These are phyloP conservation scores for Platorchestia sp. DNA, from an alignment of 1,140 invertebrate species.

Conservation along the genomic window DNA sequence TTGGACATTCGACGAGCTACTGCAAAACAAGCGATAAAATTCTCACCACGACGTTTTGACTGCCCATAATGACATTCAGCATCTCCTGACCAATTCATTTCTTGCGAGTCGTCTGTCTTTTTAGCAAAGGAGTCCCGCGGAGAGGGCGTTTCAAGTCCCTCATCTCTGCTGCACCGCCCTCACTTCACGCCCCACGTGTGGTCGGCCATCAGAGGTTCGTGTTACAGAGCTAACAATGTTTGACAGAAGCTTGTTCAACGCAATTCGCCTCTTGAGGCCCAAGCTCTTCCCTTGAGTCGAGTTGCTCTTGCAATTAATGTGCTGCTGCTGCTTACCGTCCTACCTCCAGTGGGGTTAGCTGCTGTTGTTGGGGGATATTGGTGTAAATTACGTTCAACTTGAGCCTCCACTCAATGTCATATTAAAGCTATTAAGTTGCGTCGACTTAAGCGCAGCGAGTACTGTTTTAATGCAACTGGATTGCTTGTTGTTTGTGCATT, in stretches of 20 bases:
- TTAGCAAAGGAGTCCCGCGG: background rate
- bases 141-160: background rate
- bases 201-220: slow-evolving; percentile 17
- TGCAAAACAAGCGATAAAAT: background rate
- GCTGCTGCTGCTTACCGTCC: background rate
- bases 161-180: background rate
- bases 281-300: background rate
- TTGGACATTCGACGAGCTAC: background rate
- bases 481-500: background rate
- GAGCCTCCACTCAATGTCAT: background rate
- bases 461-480: background rate
- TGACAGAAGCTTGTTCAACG: slow-evolving; percentile 44
- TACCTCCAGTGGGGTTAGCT: background rate
- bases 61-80: background rate
- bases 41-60: background rate
- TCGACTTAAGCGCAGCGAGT: background rate
- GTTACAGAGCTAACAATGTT: slow-evolving; percentile 47
- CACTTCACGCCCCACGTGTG: slow-evolving; percentile 28
- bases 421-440: background rate
- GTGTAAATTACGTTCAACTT: background rate
- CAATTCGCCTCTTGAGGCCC: background rate
- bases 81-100: background rate
- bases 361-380: background rate
- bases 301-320: background rate
- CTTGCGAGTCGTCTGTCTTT: background rate